Evolutionary conservation across 2,113 vertebrate species (phyloP).

Genomic region (Thalassoma bifasciatum): DNA sequence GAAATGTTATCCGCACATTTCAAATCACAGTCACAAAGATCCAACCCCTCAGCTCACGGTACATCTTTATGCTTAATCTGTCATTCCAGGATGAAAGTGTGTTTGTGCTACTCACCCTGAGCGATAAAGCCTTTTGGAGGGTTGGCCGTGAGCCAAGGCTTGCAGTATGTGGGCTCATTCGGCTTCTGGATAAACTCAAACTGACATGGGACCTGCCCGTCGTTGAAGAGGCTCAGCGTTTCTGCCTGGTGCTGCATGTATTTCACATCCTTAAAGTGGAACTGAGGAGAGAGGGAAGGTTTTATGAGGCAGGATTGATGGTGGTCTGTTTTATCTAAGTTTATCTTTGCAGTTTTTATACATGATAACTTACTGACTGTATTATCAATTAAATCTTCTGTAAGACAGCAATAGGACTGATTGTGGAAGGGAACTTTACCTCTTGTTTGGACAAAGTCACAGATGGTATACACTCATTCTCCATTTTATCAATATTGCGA

Average conservation of each 20-base stretch:
- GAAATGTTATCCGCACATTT: not conserved
- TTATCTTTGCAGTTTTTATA: not conserved
- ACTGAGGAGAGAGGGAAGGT: slow-evolving; percentile 75
- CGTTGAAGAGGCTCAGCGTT: slow-evolving; percentile 88
- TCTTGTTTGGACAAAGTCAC: slow-evolving; percentile 89
- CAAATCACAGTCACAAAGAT: slow-evolving; percentile 9
- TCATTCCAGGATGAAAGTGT: not conserved
- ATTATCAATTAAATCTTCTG: not conserved
- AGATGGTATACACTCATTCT: slow-evolving; percentile 97
- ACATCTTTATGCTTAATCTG: not conserved
- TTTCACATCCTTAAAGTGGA: slow-evolving; percentile 92
- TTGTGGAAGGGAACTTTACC: slow-evolving; percentile 76
- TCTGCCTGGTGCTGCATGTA: slow-evolving; percentile 92
- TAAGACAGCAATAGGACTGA: not conserved
- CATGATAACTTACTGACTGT: too few species aligned
- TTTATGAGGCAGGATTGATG: not conserved
- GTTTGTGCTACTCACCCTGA: slow-evolving; percentile 83
- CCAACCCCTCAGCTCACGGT: not conserved
- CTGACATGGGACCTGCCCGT: slow-evolving; percentile 93
- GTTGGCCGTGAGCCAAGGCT: slow-evolving; percentile 91
- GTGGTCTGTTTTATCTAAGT: not conserved
- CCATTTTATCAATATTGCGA: slow-evolving; percentile 93
- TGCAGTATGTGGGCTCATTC: slow-evolving; percentile 90
- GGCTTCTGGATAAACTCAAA: slow-evolving; percentile 97
- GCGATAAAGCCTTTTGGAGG: slow-evolving; percentile 92